Percentiles rank a stretch among this genome's conserved stretches.
Evolutionary conservation across 2,888 invertebrate genomes (phyloP).

Genomic region (Trachelus stipa): DNA sequence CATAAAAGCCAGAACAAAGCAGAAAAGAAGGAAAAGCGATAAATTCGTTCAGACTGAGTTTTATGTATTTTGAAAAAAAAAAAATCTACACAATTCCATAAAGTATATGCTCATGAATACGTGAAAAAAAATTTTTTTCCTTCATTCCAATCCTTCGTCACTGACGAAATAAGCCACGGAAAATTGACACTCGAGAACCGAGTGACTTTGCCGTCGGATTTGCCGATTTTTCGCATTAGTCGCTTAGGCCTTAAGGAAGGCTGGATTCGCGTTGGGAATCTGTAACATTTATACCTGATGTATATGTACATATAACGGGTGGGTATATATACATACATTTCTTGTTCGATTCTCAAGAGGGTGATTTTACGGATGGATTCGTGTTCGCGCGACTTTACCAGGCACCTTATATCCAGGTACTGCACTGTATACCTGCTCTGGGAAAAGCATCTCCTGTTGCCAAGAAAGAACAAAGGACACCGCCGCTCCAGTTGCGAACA

Average conservation of each 20-base stretch:
- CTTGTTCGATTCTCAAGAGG: conserved; percentile 14
- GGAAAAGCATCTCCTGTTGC: conserved; percentile 34
- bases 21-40: background rate
- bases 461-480: conserved; percentile 46
- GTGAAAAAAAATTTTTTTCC: background rate
- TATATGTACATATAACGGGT: background rate
- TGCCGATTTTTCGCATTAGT: background rate
- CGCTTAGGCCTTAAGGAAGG: background rate
- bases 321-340: background rate
- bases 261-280: background rate
- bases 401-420: conserved; percentile 11
- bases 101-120: background rate
- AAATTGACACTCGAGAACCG: background rate
- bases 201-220: background rate
- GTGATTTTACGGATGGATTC: conserved; percentile 52
- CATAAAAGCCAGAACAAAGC: background rate
- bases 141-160: background rate
- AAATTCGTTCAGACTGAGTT: background rate
- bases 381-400: conserved; percentile 38
- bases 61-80: background rate
- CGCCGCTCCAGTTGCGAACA: conserved; percentile 50
- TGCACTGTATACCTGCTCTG: conserved; percentile 32
- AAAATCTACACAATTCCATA: background rate
- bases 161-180: background rate
- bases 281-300: background rate